A percentile compares a stretch with the other conserved stretches of the same genome.
Evolutionary conservation across 1,140 invertebrate genomes (phyloP).

Genomic region (Solenopsis invicta): DNA sequence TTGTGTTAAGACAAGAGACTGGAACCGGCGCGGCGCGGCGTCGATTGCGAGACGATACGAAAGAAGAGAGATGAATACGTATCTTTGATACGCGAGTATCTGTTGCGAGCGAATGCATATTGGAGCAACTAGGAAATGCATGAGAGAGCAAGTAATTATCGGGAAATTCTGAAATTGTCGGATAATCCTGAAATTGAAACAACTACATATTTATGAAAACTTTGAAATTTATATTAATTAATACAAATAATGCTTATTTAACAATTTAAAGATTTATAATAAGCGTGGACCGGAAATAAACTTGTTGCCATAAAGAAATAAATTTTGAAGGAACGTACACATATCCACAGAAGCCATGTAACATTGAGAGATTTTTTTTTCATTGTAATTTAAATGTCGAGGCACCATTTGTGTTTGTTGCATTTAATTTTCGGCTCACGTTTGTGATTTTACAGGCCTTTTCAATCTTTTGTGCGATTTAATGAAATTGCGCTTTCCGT

Average conservation of each 20-base stretch:
- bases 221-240: constrained; percentile 1
- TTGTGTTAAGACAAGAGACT: constrained; percentile 1
- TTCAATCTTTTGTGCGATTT: constrained; percentile 19
- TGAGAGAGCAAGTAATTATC: background rate
- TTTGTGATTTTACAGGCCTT: background rate
- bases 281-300: background rate
- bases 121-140: background rate
- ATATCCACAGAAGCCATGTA: background rate
- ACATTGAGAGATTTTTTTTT: background rate
- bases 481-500: background rate
- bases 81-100: background rate
- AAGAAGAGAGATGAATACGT: background rate
- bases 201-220: background rate
- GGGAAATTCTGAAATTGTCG: too few relatives aligned
- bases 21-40: too few relatives aligned
- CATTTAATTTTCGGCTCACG: constrained; percentile 2
- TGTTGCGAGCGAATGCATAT: background rate
- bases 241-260: background rate
- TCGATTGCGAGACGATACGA: background rate
- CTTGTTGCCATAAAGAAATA: background rate
- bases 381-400: background rate
- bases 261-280: background rate
- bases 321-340: background rate
- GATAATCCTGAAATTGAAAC: background rate
- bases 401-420: background rate